Percentiles rank a stretch among this genome's conserved stretches.
phyloP scores from a whole-genome alignment of 2,888 invertebrate species.

The Metopia argyrocephala region DNA sequence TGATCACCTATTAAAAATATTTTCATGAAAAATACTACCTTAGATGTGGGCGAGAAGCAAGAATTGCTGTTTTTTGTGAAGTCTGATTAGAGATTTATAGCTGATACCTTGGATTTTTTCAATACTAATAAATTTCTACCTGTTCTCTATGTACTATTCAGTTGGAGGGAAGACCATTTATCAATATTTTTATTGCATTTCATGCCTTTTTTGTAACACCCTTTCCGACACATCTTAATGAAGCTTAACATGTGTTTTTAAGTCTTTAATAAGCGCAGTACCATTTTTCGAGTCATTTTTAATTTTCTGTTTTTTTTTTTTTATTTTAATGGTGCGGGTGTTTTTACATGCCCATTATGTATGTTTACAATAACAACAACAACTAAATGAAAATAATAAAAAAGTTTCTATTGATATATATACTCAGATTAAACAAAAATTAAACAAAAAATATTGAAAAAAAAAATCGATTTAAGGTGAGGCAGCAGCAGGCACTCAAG shows the following conservation, averaged over 20 bases:
- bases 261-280: not conserved
- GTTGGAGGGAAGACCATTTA: too few species aligned
- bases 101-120: too few species aligned
- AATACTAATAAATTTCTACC: too few species aligned
- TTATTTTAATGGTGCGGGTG: constrained; percentile 51
- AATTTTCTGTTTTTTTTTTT: too few species aligned
- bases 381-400: constrained; percentile 19
- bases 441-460: too few species aligned
- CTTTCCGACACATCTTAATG: not conserved
- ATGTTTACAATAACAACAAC: constrained; percentile 15
- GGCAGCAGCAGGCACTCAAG: constrained; percentile 34
- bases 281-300: not conserved
- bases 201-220: not conserved
- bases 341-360: constrained; percentile 60
- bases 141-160: too few species aligned
- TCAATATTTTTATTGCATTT: too few species aligned
- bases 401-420: constrained; percentile 46
- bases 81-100: too few species aligned
- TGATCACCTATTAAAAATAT: too few species aligned
- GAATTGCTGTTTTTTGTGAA: too few species aligned
- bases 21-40: too few species aligned
- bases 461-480: constrained; percentile 63
- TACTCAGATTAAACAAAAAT: constrained; percentile 60
- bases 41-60: too few species aligned
- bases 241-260: not conserved